phyloP scores from a whole-genome alignment of 2,797 vertebrate genomes.

The Leptoclinus maculatus region DNA sequence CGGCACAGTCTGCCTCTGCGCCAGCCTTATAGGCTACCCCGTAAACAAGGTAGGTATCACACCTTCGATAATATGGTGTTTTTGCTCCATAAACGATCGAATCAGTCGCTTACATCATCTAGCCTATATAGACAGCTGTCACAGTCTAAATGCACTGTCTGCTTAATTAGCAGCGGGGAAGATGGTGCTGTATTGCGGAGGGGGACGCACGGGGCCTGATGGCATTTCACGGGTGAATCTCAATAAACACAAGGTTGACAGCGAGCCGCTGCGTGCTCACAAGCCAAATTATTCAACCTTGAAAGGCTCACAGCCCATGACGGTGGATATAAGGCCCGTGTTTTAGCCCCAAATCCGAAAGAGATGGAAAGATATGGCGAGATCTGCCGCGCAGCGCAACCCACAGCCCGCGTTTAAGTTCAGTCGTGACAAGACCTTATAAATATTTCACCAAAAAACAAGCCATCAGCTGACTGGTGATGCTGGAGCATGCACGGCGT shows the following conservation, averaged over 20 bases:
- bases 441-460: slow-evolving; percentile 77
- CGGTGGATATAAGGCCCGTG: slow-evolving; percentile 35
- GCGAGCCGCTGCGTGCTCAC: slow-evolving; percentile 42
- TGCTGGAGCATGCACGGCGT: slow-evolving; percentile 51
- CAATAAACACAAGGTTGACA: slow-evolving; percentile 57
- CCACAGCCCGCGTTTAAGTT: slow-evolving; percentile 47
- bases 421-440: slow-evolving; percentile 74
- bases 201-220: slow-evolving; percentile 48
- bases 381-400: slow-evolving; percentile 12
- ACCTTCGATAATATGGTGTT: slow-evolving; percentile 57
- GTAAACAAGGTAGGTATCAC: slow-evolving; percentile 73
- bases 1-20: slow-evolving; percentile 71
- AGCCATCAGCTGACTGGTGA: slow-evolving; percentile 76
- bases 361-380: slow-evolving; percentile 10
- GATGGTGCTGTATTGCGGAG: slow-evolving; percentile 54
- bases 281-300: slow-evolving; percentile 68
- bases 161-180: slow-evolving; percentile 46
- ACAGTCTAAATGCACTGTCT: slow-evolving; percentile 42
- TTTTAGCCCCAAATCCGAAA: slow-evolving; percentile 37
- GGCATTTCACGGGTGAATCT: slow-evolving; percentile 53
- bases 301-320: slow-evolving; percentile 46
- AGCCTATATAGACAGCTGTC: slow-evolving; percentile 56
- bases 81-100: slow-evolving; percentile 43
- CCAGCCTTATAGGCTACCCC: slow-evolving; percentile 66
- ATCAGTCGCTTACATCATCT: slow-evolving; percentile 18